Base-by-base conservation (phyloP, 2,888 invertebrate species). In the Tenthredo notha region DNA sequence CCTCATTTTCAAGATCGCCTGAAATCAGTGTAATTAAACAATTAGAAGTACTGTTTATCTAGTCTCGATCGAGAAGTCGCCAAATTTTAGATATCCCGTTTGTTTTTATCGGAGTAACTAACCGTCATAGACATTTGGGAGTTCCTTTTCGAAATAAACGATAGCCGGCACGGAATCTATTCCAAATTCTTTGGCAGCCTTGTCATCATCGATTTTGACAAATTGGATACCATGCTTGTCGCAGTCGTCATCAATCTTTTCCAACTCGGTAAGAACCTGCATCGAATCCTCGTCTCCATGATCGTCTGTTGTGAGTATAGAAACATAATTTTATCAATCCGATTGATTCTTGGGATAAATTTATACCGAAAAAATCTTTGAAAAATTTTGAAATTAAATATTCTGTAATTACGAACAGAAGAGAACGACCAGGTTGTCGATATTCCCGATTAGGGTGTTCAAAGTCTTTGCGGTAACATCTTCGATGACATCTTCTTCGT, bases 201-300 rank as follows among this genome's bases (percentile, higher is more conserved):
- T 96, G 65, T 95, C 94, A 93, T 98, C 98, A 91, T 98, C 98
- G 89, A 98, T 98, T 94, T 98, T 98, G 67, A 98, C 98, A 93
- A 98, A 98, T 93, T 98, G 98, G 90, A 98, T 98, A 86, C 98
- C 98, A 91, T 98, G 97, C 90, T 97, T 97, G 93, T 98, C 98
- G 92, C 98, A 98, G 93, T 98, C 98, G 93, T 98, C 98, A 93
- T 98, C 98, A 91, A 98, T 98, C 94, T 98, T 98, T 94, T 98
- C 98, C 89, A 98, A 94, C 94, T 98, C 98, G 87, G 95, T 96
- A 88, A 98, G 95, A 84, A 97, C 97, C 90, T 96, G 96, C 96
- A 97, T 96, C 85, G 98, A 98, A 91, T 98, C 97, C 88, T 97
- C 97, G 91, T 98, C 97, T 87, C 97, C 97, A 92, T 98, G 97